Evolutionary conservation across 1,140 invertebrate genomes (phyloP), one percentile per base, ranked within the genome.

Genomic region (Neoseiulus cucumeris): DNA sequence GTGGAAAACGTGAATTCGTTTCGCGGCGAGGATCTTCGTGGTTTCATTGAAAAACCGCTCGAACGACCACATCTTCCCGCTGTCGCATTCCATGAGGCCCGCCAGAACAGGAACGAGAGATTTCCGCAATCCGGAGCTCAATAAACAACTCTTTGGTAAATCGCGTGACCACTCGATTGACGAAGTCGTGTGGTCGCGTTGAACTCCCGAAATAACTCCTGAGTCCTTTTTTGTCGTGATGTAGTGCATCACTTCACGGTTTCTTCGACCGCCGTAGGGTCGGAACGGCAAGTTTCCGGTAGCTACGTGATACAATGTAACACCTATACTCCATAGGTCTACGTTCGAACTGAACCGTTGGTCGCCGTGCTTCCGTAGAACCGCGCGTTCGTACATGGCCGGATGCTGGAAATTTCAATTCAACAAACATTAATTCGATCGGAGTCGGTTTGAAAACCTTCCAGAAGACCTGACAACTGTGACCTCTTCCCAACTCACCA

Each of bases 261-360:
- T 95, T 71, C 86, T 83, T 17, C 92, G 78, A 0, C 92, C 92
- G 0, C 91, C 91, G 77, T 85, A 93, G 0, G 92, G 91, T 68
- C 78, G 80, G 73, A 96, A 97, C 6, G 92, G 92, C 55, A 96
- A 77, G 73, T 90, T 86, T 0, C 91, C 91, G 1, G 91, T 95
- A 0, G 91, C 91, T 5, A 94, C 89, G 75, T 97, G 91, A 73
- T 92, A 97, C 1, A 95, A 75, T 0, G 92, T 96, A 0, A 96
- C 92, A 29, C 91, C 92, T 69, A 95, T 91, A 1, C 89, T 93
- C 91, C 92, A 97, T 17, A 97, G 77, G 77, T 97, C 92, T 29
- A 81, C 91, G 30, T 88, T 90, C 0, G 89, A 90, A 12, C 87
- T 87, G 79, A 95, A 95, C 29, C 86, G 87, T 75, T 91, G 89